phyloP scores from a whole-genome alignment of 64 coral and sea anemone species.

The Exaiptasia diaphana region DNA sequence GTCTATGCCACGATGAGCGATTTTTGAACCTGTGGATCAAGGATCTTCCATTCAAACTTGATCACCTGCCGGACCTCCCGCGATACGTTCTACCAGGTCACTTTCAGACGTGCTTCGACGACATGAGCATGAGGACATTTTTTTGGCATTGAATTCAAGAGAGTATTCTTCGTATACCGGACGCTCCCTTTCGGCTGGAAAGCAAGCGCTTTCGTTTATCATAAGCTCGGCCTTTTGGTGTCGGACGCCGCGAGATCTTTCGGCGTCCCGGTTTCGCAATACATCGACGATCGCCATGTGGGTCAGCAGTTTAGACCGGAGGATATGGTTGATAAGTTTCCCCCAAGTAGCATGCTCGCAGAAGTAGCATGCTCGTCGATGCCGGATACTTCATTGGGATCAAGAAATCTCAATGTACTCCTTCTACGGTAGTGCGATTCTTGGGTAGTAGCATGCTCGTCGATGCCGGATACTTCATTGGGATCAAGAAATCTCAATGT shows the following conservation, averaged over 20 bases:
- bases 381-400: neutral
- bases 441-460: neutral
- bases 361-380: neutral
- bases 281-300: slow-evolving; percentile 28
- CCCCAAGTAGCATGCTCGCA: too few species aligned
- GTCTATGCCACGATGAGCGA: slow-evolving; percentile 27
- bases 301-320: too few species aligned
- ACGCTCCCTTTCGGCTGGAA: slow-evolving; percentile 27
- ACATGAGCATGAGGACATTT: slow-evolving; percentile 14
- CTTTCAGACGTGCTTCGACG: slow-evolving; percentile 9
- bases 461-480: neutral
- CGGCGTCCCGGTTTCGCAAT: neutral
- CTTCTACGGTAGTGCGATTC: neutral
- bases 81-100: neutral
- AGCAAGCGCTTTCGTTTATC: slow-evolving; percentile 18
- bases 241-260: neutral
- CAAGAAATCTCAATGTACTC: neutral
- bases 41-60: slow-evolving; percentile 27
- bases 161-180: slow-evolving; percentile 4
- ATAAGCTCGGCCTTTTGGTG: slow-evolving; percentile 9
- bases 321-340: too few species aligned
- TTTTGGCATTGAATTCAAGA: neutral
- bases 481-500: neutral
- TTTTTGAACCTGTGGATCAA: slow-evolving; percentile 21
- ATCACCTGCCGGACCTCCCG: too few species aligned